Base-by-base conservation (phyloP, 30 jellyfish, hydroid and myxozoan genomes). In the Phacellophora camtschatica region DNA sequence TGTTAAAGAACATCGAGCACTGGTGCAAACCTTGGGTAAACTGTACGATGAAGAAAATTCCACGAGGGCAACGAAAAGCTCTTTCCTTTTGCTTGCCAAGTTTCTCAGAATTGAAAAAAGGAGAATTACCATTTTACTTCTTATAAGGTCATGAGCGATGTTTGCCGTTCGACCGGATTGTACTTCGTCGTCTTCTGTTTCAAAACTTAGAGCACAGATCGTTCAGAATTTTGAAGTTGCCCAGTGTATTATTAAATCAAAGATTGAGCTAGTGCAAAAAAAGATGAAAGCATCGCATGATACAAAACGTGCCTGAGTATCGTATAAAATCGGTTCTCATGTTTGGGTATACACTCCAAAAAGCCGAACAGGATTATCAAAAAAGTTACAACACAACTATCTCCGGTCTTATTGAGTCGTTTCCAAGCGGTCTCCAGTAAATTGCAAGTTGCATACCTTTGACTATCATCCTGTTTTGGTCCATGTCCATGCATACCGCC, bases 71-170 rank as follows among this genome's bases (percentile, higher is more conserved):
- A 20, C 39, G 39, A 1, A 70, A 27, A 24, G 77, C 80, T 19
- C 84, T 83, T 24, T n/a, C n/a, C n/a, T n/a, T n/a, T n/a, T n/a
- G n/a, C n/a, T n/a, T n/a, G n/a, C n/a, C n/a, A n/a, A n/a, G n/a
- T n/a, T n/a, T n/a, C n/a, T n/a, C n/a, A n/a, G n/a, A n/a, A n/a
- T n/a, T n/a, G n/a, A n/a, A n/a, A n/a, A n/a, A n/a, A 4, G 70
- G 61, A 1, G 74, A 78, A 27, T 78, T 84, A 25, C 90, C 90
- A 24, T 78, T 78, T 65, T 63, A 78, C 49, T 48, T 70, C 13
- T 22, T 70, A 1, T 70, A 70, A 32, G 83, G 83, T 32, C 83
- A 51, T 49, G 83, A 70, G 51, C 74, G 74, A 18, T 61, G 74
- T 41, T 64, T 72, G 9, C 85, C 73, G 29, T 9, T 72, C 31